Evolutionary conservation across 2,888 invertebrate species (phyloP).

Genomic region (Marronus borbonicus): DNA sequence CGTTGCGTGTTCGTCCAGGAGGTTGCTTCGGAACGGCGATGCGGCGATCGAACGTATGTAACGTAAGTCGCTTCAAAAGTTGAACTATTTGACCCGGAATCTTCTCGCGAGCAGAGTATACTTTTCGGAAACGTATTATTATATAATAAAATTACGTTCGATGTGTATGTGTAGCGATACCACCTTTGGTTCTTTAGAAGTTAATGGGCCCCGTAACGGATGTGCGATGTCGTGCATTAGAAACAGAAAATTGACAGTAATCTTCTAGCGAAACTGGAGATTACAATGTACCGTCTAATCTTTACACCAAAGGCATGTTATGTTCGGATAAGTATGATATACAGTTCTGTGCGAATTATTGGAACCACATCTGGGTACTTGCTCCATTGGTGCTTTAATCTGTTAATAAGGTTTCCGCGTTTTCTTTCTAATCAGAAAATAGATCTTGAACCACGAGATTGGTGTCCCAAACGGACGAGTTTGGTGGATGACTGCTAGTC

Average conservation of each 20-base stretch:
- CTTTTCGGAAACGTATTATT: slow-evolving; percentile 43
- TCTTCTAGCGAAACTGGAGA: slow-evolving; percentile 17
- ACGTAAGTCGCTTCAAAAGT: slow-evolving; percentile 38
- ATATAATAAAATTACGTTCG: slow-evolving; percentile 42
- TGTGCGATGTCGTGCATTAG: slow-evolving; percentile 27
- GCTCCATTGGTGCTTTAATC: too few relatives aligned
- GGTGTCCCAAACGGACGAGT: too few relatives aligned
- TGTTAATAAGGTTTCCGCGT: too few relatives aligned
- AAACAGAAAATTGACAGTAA: slow-evolving; percentile 37
- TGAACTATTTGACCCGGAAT: slow-evolving; percentile 48
- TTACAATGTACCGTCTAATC: slow-evolving; percentile 11
- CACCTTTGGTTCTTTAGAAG: slow-evolving; percentile 2
- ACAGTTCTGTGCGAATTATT: too few relatives aligned
- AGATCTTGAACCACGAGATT: too few relatives aligned
- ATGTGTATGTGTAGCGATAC: not conserved
- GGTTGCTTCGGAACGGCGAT: not conserved
- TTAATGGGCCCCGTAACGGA: slow-evolving; percentile 28
- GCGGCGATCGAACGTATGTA: not conserved
- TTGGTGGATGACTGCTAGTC: too few relatives aligned
- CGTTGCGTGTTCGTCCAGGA: slow-evolving; percentile 55
- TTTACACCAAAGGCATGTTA: not conserved
- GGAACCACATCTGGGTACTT: too few relatives aligned
- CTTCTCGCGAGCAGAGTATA: slow-evolving; percentile 15
- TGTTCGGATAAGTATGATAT: too few relatives aligned
- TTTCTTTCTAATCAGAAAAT: too few relatives aligned